Base-by-base conservation (phyloP, 2,797 vertebrate species). In the Crocidura indochinensis region DNA sequence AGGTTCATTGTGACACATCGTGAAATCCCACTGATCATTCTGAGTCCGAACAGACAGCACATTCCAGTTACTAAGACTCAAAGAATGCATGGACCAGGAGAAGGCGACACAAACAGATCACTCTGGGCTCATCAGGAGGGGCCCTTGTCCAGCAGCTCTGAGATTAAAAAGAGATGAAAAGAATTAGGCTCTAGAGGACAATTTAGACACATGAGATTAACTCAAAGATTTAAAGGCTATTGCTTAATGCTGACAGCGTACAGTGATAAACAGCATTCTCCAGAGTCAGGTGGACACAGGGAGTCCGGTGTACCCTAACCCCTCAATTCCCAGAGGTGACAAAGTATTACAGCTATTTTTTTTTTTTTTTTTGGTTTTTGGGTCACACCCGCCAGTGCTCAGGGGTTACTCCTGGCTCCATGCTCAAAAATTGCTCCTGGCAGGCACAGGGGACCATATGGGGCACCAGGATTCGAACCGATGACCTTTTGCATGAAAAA, bases 41-140 rank as follows among this genome's bases (percentile, higher is more conserved):
- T 46, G 83, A 84, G 85, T 49, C 73, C 56, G 26, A 88, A 73
- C 44, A 96, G 91, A 96, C 93, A 93, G 91, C 95, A 93, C 94
- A 93, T 95, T 75, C 78, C 8, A 1, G 80, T 96, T 93, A 95
- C 92, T 86, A 95, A 88, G 94, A 73, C 92, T 67, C 2, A 44
- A 93, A 87, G 93, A 93, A 95, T 71, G 84, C 64, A 29, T 31
- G 76, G 77, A 75, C 79, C 47, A 51, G 68, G 56, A 79, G 86
- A 64, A 91, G 84, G 71, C 56, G 31, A 86, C 82, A 88, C 74
- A 78, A 77, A 79, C 7, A 3, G 68, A 49, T 74, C 73, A 26
- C 73, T 22, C 51, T 46, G 67, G 60, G 76, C 51, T 95, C 85
- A 91, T 56, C 0, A 0, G 29, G 47, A 81, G 72, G 64, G 85